Percentiles rank a stretch among this genome's conserved stretches.
phyloP scores from a whole-genome alignment of 2,888 invertebrate genomes.

The Patella depressa region DNA sequence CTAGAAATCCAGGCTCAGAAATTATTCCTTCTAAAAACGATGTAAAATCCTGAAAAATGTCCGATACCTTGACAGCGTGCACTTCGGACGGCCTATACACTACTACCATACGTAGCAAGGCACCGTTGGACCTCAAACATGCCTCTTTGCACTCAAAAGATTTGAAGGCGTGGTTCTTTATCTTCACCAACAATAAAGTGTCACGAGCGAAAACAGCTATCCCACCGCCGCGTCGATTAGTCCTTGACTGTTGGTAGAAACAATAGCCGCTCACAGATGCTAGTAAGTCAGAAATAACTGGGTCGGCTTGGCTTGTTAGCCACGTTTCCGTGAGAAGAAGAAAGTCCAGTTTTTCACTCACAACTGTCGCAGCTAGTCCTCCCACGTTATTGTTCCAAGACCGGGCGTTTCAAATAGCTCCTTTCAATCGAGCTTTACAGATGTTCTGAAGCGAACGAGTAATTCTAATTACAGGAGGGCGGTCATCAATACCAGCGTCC shows the following conservation, averaged over 20 bases:
- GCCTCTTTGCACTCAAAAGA: neutral
- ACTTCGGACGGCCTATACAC: neutral
- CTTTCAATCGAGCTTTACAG: neutral
- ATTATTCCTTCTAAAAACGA: conserved; percentile 8
- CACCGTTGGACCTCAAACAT: conserved; percentile 4
- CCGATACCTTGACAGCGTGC: neutral
- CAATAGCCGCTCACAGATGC: neutral
- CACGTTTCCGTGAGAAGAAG: neutral
- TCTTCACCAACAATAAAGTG: neutral
- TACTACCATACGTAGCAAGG: neutral
- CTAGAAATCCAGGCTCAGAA: conserved; percentile 8
- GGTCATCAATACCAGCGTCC: neutral
- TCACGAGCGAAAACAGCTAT: neutral
- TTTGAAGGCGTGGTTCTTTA: neutral
- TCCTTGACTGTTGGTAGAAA: neutral
- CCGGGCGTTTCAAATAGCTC: neutral
- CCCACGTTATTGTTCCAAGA: neutral
- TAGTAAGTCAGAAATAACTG: neutral
- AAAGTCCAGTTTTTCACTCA: neutral
- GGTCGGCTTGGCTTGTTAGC: neutral
- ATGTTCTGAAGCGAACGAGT: neutral
- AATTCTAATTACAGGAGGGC: neutral
- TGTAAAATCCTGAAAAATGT: neutral
- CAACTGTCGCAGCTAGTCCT: neutral
- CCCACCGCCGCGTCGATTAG: neutral